Base-by-base conservation (phyloP, 1,140 invertebrate species). In the Hyposmocoma kahamanoa region DNA sequence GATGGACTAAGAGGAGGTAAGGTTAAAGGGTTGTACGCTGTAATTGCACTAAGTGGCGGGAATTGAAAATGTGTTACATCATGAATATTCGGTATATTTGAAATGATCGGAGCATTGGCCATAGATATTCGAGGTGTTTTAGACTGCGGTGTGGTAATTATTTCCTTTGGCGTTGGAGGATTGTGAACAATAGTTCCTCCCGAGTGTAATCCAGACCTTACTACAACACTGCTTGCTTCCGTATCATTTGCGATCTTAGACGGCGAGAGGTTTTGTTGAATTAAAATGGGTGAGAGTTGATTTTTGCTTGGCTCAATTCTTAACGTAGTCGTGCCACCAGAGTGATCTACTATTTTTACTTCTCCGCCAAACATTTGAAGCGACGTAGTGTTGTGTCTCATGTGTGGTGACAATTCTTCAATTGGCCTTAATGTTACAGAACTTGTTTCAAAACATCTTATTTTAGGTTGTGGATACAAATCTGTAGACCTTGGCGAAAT, bases 291-390 rank as follows among this genome's bases (percentile, higher is more conserved):
- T n/a, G 86, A 87, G 47, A 87, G 54, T 53, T 87, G 84, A 56
- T 86, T 68, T 86, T 87, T 67, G 77, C 81, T 86, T 1, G 89
- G 88, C 60, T 93, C 92, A 56, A 93, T 93, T 39, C 91, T 88
- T 79, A 93, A 88, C 1, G 91, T 93, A 38, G 91, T 93, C 0
- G 89, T 90, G 53, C 92, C 91, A 5, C 90, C 90, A 20, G 87
- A 86, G 49, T 88, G 88, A 54, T 91, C 90, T 17, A 91, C 78
- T 47, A 94, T 93, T 67, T 92, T 90, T 0, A 94, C 92, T 84
- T 94, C 91, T 1, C 92, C 93, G 1, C 93, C 93, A 78, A 94
- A 94, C 87, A 94, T 89, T 72, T 93, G 92, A 9, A 92, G 69
- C 0, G 90, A 89, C 38, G 89, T 89, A 26, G 82, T 72, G 66